Percentiles rank a stretch among this genome's conserved stretches.
Evolutionary conservation across 2,113 vertebrate species (phyloP).

Genomic region (Ivindomyrus marchei): DNA sequence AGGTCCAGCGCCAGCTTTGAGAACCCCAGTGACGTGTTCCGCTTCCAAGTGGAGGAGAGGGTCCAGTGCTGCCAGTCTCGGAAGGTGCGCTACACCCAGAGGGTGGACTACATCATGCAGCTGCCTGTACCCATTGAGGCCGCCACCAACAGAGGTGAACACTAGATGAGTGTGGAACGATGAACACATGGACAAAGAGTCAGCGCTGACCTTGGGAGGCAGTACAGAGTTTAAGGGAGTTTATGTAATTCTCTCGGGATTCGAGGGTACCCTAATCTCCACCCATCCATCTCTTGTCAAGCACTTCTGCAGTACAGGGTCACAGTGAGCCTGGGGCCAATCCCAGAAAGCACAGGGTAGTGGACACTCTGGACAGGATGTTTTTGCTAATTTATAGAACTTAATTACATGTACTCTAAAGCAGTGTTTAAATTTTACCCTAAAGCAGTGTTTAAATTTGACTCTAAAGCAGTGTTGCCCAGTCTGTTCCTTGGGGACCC

Average conservation of each 20-base stretch:
- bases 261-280: not conserved
- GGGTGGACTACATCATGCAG: slow-evolving; percentile 91
- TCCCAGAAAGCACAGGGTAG: not conserved
- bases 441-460: not conserved
- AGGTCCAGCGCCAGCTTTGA: slow-evolving; percentile 82
- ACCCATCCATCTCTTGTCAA: not conserved
- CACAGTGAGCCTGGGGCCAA: not conserved
- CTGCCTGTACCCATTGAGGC: slow-evolving; percentile 83
- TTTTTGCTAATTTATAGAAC: not conserved
- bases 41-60: slow-evolving; percentile 92
- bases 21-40: slow-evolving; percentile 88
- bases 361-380: not conserved
- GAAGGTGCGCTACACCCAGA: slow-evolving; percentile 83
- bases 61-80: slow-evolving; percentile 89
- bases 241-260: not conserved
- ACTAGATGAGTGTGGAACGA: not conserved
- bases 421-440: not conserved
- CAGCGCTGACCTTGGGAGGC: not conserved
- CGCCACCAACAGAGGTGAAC: slow-evolving; percentile 84
- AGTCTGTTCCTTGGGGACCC: not conserved
- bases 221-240: not conserved
- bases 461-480: not conserved
- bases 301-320: not conserved
- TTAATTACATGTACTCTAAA: not conserved
- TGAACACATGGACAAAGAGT: not conserved